Conservation (phyloP, 2,888 invertebrate genomes). For the Thera obeliscata region DNA sequence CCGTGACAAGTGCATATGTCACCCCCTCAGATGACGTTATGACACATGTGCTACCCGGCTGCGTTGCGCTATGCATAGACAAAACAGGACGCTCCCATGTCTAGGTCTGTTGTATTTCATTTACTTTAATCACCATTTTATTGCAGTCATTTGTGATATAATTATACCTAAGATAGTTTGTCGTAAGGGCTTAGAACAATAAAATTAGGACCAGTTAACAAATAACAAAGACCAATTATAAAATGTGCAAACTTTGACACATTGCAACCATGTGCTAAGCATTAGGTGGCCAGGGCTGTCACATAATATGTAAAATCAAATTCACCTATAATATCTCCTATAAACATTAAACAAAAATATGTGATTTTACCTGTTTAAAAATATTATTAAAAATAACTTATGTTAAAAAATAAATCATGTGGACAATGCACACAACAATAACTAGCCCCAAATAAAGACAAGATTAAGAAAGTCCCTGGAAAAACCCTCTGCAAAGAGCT, state of each 20-base stretch:
- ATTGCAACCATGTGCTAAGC: slow-evolving; percentile 2
- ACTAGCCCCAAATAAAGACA: too few relatives aligned
- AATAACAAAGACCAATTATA: background rate
- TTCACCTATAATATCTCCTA: too few relatives aligned
- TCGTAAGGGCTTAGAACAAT: slow-evolving; percentile 3
- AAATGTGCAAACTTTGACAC: slow-evolving; percentile 14
- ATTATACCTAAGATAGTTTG: slow-evolving; percentile 4
- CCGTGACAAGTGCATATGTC: slow-evolving; percentile 64
- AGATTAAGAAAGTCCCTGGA: too few relatives aligned
- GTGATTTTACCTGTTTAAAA: too few relatives aligned
- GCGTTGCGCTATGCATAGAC: slow-evolving; percentile 53
- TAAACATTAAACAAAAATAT: too few relatives aligned
- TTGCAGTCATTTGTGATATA: slow-evolving; percentile 17
- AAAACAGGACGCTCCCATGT: slow-evolving; percentile 55
- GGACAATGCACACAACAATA: too few relatives aligned
- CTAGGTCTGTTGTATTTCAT: slow-evolving; percentile 35
- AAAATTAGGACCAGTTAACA: background rate
- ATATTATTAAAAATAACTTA: too few relatives aligned
- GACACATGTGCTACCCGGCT: slow-evolving; percentile 73
- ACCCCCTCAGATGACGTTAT: slow-evolving; percentile 59
- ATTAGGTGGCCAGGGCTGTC: too few relatives aligned
- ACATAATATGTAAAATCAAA: too few relatives aligned
- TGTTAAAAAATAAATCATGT: too few relatives aligned
- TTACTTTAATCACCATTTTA: slow-evolving; percentile 22
- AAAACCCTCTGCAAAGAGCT: too few relatives aligned